Evolutionary conservation across 2,797 vertebrate species (phyloP).

Genomic region (Gymnoscopelus microlampas): DNA sequence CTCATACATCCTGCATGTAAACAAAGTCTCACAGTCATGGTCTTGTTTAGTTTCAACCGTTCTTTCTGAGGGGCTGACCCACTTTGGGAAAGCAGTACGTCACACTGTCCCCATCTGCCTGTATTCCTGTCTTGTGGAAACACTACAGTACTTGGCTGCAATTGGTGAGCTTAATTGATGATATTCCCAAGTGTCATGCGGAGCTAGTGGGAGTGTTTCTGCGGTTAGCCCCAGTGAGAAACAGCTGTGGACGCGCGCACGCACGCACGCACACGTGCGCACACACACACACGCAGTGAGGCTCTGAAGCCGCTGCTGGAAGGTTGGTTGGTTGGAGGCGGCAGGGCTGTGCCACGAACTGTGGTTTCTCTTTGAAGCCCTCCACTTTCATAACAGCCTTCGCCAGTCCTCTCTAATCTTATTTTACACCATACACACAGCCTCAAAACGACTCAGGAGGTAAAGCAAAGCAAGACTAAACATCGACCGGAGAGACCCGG

Average conservation of each 20-base stretch:
- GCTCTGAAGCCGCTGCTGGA: constrained; percentile 27
- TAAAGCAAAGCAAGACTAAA: constrained; percentile 41
- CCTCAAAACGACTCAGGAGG: constrained; percentile 37
- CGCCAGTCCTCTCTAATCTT: constrained; percentile 61
- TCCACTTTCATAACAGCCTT: constrained; percentile 65
- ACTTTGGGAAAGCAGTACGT: constrained; percentile 55
- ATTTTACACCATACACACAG: constrained; percentile 47
- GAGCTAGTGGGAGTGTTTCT: constrained; percentile 55
- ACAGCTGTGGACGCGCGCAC: constrained; percentile 63
- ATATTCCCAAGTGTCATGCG: constrained; percentile 49
- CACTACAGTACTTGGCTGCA: constrained; percentile 47
- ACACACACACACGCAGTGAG: constrained; percentile 31
- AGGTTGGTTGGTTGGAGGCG: constrained; percentile 58
- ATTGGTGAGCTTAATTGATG: constrained; percentile 56
- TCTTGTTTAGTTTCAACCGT: constrained; percentile 67
- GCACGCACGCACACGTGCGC: not conserved
- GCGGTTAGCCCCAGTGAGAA: constrained; percentile 60
- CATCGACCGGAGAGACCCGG: constrained; percentile 11
- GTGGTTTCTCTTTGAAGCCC: constrained; percentile 71
- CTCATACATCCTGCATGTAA: constrained; percentile 64
- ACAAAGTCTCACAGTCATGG: constrained; percentile 61
- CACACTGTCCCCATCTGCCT: constrained; percentile 36
- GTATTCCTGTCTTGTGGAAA: constrained; percentile 68
- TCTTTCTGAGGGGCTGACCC: constrained; percentile 43
- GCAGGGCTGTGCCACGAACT: constrained; percentile 46